Evolutionary conservation across 2,113 vertebrate species (phyloP).

Genomic region (Opisthocomus hoazin): DNA sequence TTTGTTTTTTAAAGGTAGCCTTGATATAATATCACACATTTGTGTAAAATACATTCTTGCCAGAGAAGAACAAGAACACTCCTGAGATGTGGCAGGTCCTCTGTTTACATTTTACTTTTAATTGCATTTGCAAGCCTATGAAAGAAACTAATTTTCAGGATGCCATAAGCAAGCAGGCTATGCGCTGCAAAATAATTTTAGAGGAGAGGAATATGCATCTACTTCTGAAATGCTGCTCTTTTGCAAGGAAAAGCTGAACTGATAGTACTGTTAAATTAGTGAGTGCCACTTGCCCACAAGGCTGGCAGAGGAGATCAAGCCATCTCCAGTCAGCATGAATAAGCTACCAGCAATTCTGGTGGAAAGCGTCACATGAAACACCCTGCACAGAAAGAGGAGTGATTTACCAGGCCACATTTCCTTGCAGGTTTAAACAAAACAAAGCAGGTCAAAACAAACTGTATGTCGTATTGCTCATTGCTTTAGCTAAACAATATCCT

Average conservation of each 20-base stretch:
- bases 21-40: background rate
- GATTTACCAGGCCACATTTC: background rate
- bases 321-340: background rate
- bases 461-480: background rate
- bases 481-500: background rate
- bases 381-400: background rate
- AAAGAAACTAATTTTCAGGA: background rate
- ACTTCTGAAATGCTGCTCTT: background rate
- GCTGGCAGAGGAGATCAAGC: background rate
- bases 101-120: background rate
- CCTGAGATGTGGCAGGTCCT: background rate
- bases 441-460: no score
- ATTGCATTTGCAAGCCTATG: background rate
- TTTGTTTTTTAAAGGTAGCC: background rate
- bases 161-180: background rate
- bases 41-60: background rate
- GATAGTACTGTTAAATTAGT: background rate
- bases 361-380: background rate
- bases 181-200: background rate
- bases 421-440: background rate
- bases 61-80: background rate
- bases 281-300: background rate
- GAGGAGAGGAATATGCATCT: background rate
- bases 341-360: background rate
- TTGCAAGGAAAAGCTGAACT: background rate